Evolutionary conservation across 2,113 vertebrate genomes (phyloP), one percentile per base, ranked within the genome.

Genomic region (Chaetura pelagica): DNA sequence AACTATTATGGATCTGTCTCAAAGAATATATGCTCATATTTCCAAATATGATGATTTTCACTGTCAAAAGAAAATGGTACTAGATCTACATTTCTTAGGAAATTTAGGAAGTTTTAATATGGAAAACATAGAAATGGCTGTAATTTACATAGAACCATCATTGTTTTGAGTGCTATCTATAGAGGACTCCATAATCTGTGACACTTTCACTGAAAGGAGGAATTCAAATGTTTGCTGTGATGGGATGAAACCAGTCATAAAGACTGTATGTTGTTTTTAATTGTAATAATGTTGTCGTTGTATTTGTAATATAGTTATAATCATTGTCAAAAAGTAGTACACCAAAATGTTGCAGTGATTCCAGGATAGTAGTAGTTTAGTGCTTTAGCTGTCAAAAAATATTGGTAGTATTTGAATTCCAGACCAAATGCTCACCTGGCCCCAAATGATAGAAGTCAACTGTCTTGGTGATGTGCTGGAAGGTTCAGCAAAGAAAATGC

Each of bases 1-100:
- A 94, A 55, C 71, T 87, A 10, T 91, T 91, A 81, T n/a, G 62
- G 66, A 57, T 73, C n/a, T 76, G 21, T 87, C 82, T 88, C n/a
- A 44, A 59, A 78, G n/a, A 90, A 75, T 91, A 44, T 30, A 58
- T 61, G 21, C 21, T 83, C 17, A 6, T 68, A 44, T 61, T 74
- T 79, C 66, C 54, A 87, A 52, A 82, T 69, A 49, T 35, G 27
- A 76, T 87, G 46, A 61, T 83, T 75, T 87, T 19, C 23, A 13
- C 15, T 85, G 71, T 61, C 74, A 79, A 76, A 85, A 62, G 26
- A 68, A 96, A 89, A 93, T 69, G 44, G 40, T 12, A 73, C 24
- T 64, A 75, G 23, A 82, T 34, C 5, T 64, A n/a, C 7, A 26
- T 90, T 69, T 85, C 54, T 72, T 64, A 62, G 27, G n/a, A 44